These are phyloP conservation scores for Zelleria hepariella DNA, from an alignment of 2,888 invertebrate genomes.

Conservation along the genomic window DNA sequence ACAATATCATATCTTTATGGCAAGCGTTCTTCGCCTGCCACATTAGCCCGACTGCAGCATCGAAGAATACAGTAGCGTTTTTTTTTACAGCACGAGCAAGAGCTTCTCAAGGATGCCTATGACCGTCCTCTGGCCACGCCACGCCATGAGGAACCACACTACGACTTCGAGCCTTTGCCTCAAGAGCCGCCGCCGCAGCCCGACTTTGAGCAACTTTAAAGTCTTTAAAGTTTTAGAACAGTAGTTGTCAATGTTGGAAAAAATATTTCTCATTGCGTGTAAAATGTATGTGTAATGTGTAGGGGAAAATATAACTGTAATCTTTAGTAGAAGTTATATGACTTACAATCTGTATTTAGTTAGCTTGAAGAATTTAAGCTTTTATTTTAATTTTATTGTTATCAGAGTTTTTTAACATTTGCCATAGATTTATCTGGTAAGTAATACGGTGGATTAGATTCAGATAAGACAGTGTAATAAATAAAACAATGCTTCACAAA, in stretches of 20 bases:
- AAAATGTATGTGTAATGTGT: not conserved
- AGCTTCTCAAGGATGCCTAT: conserved; percentile 58
- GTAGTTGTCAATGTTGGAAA: not conserved
- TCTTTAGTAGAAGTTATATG: not conserved
- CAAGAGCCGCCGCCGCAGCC: conserved; percentile 67
- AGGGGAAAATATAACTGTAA: not conserved
- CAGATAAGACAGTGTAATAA: no score
- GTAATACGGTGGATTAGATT: not conserved
- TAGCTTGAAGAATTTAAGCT: not conserved
- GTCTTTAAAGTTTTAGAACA: no score
- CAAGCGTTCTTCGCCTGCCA: no score
- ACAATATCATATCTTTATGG: no score
- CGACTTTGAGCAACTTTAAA: conserved; percentile 60
- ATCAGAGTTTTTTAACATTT: not conserved
- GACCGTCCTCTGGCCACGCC: conserved; percentile 65
- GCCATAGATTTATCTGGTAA: not conserved
- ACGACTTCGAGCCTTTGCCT: conserved; percentile 66
- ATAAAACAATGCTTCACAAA: not conserved
- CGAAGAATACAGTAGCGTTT: no score
- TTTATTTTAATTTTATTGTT: not conserved
- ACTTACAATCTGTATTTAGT: not conserved
- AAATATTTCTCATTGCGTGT: no score
- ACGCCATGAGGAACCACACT: conserved; percentile 58
- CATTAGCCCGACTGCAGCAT: no score
- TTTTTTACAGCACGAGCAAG: conserved; percentile 47